Evolutionary conservation across 2,113 vertebrate species (phyloP).

Genomic region (Hemicordylus capensis): DNA sequence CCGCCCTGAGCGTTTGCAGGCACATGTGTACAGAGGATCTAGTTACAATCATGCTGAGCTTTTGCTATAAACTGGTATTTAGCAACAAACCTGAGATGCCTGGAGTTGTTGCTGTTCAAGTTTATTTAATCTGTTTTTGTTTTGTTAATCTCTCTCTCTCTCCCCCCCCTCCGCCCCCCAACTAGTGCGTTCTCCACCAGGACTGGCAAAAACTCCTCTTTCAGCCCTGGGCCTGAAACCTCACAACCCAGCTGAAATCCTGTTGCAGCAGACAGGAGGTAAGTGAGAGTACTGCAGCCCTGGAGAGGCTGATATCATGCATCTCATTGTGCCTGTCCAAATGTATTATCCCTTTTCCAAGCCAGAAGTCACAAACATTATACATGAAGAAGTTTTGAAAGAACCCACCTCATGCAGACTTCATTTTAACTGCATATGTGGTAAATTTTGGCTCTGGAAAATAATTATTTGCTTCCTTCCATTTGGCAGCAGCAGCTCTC

Average conservation of each 20-base stretch:
- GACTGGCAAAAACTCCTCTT: constrained; percentile 94
- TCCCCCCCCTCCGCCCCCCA: background rate
- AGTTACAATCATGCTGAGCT: background rate
- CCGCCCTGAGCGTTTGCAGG: background rate
- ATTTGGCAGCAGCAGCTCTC: background rate
- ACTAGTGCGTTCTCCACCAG: constrained; percentile 93
- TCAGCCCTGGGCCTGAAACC: constrained; percentile 96
- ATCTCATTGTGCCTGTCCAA: background rate
- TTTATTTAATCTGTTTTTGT: background rate
- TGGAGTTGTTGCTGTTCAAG: background rate
- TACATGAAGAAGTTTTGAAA: background rate
- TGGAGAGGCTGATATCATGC: background rate
- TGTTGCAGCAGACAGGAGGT: constrained; percentile 93
- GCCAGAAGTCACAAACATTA: background rate
- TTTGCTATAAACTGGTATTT: background rate
- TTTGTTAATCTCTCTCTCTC: background rate
- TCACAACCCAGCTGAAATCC: constrained; percentile 93
- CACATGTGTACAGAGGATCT: background rate
- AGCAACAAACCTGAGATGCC: background rate
- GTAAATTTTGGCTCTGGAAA: background rate
- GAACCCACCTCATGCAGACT: background rate
- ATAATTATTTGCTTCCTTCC: background rate
- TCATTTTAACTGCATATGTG: background rate
- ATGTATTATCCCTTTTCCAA: background rate
- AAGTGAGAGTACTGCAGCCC: constrained; percentile 45